Base-by-base conservation (phyloP, 2,888 invertebrate species). In the Drosophila silvestris region DNA sequence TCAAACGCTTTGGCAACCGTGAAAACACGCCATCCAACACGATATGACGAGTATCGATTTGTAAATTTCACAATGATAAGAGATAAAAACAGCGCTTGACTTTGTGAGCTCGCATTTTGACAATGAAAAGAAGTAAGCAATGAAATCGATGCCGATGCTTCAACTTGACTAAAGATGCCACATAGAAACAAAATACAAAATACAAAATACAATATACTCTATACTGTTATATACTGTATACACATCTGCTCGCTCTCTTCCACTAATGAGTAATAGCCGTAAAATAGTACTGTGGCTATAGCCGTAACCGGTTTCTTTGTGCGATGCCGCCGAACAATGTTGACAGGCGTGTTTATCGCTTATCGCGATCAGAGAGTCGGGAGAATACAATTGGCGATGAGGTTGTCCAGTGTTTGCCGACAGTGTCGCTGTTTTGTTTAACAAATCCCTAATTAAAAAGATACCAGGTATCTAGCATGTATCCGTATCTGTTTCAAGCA, bases 51-150 rank as follows among this genome's bases (percentile, higher is more conserved):
- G 56, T 79, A 91, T 91, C 89, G 91, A 91, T 91, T 91, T 91
- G 91, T 91, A 89, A 91, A 91, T 87, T 91, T 85, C 82, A 32
- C 70, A 74, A 58, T 81, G 89, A 90, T 91, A 91, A 91, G 63
- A 78, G 83, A 83, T 77, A 80, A 78, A 65, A 61, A 63, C 65
- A 72, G 37, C 39, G 84, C 74, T 74, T 77, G 82, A 83, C 78
- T 80, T 85, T 79, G 72, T 64, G 57, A 52, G 39, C 75, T 78
- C 71, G 58, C 72, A 66, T 72, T 84, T 77, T 89, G 89, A 85
- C 87, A 87, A 89, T 87, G 87, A 87, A 87, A 74, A 68, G 67
- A 84, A 81, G 68, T 60, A 73, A 82, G 77, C 80, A 73, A 32
- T 74, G 72, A 32, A 69, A 60, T 56, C 67, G 53, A 56, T 73